phyloP scores from a whole-genome alignment of 2,888 invertebrate species.

The Unio delphinus region DNA sequence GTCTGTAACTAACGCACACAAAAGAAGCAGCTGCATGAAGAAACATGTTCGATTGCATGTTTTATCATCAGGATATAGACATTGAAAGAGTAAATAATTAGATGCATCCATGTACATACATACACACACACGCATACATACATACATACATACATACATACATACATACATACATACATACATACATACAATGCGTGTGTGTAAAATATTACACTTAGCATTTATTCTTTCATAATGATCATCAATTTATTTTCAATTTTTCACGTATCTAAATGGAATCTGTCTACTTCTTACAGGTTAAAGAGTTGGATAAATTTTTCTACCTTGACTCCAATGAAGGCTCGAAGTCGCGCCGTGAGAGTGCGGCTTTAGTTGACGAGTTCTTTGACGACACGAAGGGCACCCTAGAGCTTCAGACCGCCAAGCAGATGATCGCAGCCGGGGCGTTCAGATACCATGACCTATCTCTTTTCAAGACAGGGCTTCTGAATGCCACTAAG shows the following conservation, averaged over 20 bases:
- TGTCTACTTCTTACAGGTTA: conserved; percentile 40
- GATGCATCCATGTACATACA: too few species aligned
- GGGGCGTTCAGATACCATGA: conserved; percentile 26
- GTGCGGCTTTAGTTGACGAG: conserved; percentile 79
- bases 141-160: not conserved
- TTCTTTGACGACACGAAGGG: conserved; percentile 74
- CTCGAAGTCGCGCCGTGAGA: conserved; percentile 76
- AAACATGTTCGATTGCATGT: too few species aligned
- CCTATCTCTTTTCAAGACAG: conserved; percentile 35
- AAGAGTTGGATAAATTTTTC: conserved; percentile 81
- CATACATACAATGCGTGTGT: too few species aligned
- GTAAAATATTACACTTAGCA: too few species aligned
- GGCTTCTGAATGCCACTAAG: conserved; percentile 36
- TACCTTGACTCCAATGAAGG: conserved; percentile 36
- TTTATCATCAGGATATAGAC: too few species aligned
- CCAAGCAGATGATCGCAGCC: conserved; percentile 41
- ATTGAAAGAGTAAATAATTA: too few species aligned
- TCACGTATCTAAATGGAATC: not conserved
- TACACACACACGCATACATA: too few species aligned
- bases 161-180: too few species aligned
- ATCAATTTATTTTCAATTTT: not conserved
- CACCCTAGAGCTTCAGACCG: conserved; percentile 36
- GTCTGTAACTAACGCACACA: too few species aligned
- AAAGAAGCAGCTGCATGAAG: too few species aligned
- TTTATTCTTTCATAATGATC: not conserved